Evolutionary conservation across 2,888 invertebrate genomes (phyloP).

Genomic region (Philereme vetulata): DNA sequence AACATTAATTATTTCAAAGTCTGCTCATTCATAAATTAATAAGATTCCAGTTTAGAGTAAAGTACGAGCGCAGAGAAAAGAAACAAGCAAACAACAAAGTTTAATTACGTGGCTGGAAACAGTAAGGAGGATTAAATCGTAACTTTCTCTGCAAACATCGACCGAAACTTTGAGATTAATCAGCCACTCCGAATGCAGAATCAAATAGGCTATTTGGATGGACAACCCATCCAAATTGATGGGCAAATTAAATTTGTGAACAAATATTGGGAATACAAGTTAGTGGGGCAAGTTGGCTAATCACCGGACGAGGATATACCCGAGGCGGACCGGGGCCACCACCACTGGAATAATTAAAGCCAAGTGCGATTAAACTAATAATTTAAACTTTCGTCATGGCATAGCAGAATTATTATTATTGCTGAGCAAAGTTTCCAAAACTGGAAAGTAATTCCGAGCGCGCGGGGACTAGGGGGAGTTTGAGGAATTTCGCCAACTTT

Average conservation of each 20-base stretch:
- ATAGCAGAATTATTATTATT: slow-evolving; percentile 79
- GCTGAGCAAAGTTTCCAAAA: slow-evolving; percentile 70
- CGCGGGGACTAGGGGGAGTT: slow-evolving; percentile 55
- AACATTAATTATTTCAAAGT: slow-evolving; percentile 18
- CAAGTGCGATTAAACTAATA: slow-evolving; percentile 79
- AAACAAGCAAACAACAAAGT: slow-evolving; percentile 28
- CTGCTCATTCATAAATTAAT: slow-evolving; percentile 18
- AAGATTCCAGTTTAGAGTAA: slow-evolving; percentile 13
- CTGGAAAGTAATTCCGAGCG: slow-evolving; percentile 76
- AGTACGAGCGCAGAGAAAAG: slow-evolving; percentile 17
- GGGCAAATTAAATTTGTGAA: slow-evolving; percentile 58
- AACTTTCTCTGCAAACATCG: slow-evolving; percentile 31
- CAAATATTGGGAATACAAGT: slow-evolving; percentile 59
- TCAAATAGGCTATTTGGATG: slow-evolving; percentile 41
- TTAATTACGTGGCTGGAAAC: slow-evolving; percentile 28
- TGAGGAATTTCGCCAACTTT: slow-evolving; percentile 70
- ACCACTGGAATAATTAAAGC: slow-evolving; percentile 69
- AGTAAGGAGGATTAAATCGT: slow-evolving; percentile 29
- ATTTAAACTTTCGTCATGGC: slow-evolving; percentile 81
- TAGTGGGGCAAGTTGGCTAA: slow-evolving; percentile 57
- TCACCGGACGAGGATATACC: slow-evolving; percentile 52
- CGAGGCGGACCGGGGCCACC: slow-evolving; percentile 27
- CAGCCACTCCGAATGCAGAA: slow-evolving; percentile 26
- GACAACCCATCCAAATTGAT: slow-evolving; percentile 58
- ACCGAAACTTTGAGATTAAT: slow-evolving; percentile 29